Conservation (phyloP, 2,888 invertebrate species). For the Cenopis cana region DNA sequence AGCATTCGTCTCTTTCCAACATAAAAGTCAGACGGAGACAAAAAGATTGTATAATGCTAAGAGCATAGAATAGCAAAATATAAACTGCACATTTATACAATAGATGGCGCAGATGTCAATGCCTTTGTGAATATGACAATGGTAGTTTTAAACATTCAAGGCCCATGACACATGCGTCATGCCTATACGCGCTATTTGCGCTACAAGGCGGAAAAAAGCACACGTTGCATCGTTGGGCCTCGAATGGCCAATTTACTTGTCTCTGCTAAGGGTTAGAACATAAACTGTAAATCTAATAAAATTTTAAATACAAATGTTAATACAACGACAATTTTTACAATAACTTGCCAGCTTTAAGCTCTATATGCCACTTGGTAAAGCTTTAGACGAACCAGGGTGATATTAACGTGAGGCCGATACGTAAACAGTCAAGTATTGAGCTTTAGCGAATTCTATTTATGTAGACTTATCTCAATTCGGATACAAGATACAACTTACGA, state of each 20-base stretch:
- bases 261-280: conserved; percentile 5
- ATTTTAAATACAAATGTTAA: conserved; percentile 40
- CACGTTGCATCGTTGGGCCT: no score
- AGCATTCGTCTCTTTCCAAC: not conserved
- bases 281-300: conserved; percentile 29
- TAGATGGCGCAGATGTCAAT: not conserved
- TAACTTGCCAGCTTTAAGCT: conserved; percentile 31
- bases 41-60: not conserved
- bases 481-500: conserved; percentile 17
- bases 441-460: not conserved
- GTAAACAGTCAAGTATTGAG: conserved; percentile 6
- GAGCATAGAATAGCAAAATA: not conserved
- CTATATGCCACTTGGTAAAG: conserved; percentile 40
- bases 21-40: not conserved
- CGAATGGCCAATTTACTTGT: not conserved
- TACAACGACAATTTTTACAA: conserved; percentile 43
- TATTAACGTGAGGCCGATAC: conserved; percentile 14
- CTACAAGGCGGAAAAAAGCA: no score
- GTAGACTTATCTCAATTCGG: conserved; percentile 9
- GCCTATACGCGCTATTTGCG: no score
- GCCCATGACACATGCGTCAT: no score
- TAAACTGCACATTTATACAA: not conserved
- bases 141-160: no score
- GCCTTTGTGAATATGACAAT: no score
- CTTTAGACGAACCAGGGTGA: conserved; percentile 24